Percentiles rank a stretch among this genome's conserved stretches.
These are phyloP conservation scores for Patiria miniata DNA, from an alignment of 35 echinoderm and acorn worm species.

Conservation along the genomic window DNA sequence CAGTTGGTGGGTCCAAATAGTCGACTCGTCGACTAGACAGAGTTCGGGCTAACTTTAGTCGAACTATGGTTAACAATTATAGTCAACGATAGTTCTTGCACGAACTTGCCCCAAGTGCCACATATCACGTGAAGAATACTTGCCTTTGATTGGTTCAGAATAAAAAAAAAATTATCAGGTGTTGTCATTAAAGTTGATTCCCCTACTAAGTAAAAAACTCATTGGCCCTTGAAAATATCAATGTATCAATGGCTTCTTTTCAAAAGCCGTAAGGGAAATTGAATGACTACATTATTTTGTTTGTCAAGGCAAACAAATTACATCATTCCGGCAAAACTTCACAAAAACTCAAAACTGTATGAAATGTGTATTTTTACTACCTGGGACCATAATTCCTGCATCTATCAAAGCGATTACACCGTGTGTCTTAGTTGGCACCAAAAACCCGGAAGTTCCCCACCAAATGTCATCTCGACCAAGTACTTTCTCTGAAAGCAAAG, in stretches of 20 bases:
- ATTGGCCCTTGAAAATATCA: background rate
- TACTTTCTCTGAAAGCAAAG: constrained; percentile 38
- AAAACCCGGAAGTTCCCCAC: constrained; percentile 60
- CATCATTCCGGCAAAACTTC: background rate
- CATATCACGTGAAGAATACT: no score
- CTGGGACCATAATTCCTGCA: constrained; percentile 22
- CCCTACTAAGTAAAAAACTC: background rate
- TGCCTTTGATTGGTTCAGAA: no score
- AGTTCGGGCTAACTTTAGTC: no score
- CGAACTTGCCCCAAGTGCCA: no score
- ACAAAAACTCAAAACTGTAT: background rate
- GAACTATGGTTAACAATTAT: background rate
- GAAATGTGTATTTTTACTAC: constrained; percentile 4
- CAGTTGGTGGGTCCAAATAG: no score
- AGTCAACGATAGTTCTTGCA: no score
- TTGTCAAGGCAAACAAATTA: background rate
- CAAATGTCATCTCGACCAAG: constrained; percentile 49
- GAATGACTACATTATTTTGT: background rate
- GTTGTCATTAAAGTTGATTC: background rate
- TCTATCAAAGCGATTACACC: constrained; percentile 51
- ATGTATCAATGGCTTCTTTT: background rate
- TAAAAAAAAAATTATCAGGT: no score
- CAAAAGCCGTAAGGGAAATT: background rate
- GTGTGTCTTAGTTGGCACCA: constrained; percentile 53
- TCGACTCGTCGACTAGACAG: no score